Percentiles rank a stretch among this genome's conserved stretches.
Evolutionary conservation across 2,797 vertebrate species (phyloP).

Genomic region (Taenioides sp.): DNA sequence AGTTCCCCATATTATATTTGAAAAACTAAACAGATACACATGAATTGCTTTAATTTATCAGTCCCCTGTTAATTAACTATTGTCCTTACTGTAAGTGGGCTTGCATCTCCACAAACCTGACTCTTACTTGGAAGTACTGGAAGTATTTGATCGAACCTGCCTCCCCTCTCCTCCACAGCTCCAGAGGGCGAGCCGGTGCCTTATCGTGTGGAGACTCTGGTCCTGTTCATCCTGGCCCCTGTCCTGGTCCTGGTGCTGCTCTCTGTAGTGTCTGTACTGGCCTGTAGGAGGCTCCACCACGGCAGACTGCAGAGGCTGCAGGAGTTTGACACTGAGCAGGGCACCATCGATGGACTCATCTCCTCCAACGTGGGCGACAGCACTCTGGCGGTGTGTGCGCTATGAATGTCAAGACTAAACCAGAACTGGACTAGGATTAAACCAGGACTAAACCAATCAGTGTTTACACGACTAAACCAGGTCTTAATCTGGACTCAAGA

Average conservation of each 20-base stretch:
- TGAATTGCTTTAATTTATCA: too few relatives aligned
- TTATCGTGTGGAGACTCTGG: slow-evolving; percentile 69
- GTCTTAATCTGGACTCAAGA: too few relatives aligned
- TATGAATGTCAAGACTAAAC: neutral
- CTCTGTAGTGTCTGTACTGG: slow-evolving; percentile 63
- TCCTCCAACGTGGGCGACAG: slow-evolving; percentile 80
- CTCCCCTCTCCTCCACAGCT: slow-evolving; percentile 34
- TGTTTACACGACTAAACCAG: too few relatives aligned
- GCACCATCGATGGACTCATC: slow-evolving; percentile 81
- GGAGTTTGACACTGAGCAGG: slow-evolving; percentile 77
- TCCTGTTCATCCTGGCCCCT: slow-evolving; percentile 73
- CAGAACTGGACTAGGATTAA: too few relatives aligned
- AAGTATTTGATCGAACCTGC: neutral
- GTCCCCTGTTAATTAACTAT: too few relatives aligned
- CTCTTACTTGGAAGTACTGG: too few relatives aligned
- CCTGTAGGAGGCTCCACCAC: slow-evolving; percentile 76
- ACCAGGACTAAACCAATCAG: too few relatives aligned
- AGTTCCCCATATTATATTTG: too few relatives aligned
- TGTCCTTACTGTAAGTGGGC: too few relatives aligned
- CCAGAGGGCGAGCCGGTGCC: slow-evolving; percentile 66
- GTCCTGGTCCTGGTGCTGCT: slow-evolving; percentile 74
- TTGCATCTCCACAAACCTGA: too few relatives aligned
- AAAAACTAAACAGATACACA: too few relatives aligned
- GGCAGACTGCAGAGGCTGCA: slow-evolving; percentile 74
- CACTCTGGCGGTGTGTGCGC: slow-evolving; percentile 75